Evolutionary conservation across 2,888 invertebrate genomes (phyloP), one percentile per base, ranked within the genome.

Genomic region (Ectemnius continuus): DNA sequence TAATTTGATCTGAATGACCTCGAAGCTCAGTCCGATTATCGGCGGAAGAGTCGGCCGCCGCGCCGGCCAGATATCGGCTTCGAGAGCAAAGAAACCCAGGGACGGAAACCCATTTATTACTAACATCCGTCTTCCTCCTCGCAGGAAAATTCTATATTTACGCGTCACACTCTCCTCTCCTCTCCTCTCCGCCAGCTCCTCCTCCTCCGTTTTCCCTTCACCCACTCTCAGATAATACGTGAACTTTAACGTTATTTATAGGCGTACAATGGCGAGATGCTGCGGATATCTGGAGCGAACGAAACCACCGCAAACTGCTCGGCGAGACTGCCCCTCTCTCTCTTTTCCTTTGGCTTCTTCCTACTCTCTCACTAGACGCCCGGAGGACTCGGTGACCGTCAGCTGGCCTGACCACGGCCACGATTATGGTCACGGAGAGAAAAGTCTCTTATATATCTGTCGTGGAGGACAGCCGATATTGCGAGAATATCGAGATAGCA

Each of bases 21-120:
- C 52, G n/a, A 52, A 52, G 14, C 16, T 2, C n/a, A 2, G 52
- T 47, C 36, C 20, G 14, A 28, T 16, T 36, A 46, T 61, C 45
- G 45, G 45, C 26, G 14, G 13, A 26, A n/a, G n/a, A 6, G 45
- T 26, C 26, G 11, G 59, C n/a, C n/a, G n/a, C n/a, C n/a, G n/a
- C n/a, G 2, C 23, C 3, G 2, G 18, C 4, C 11, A 20, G 57
- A 20, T 20, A 23, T 23, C 23, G 23, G 23, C 1, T 23, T 23
- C 23, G 23, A 23, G 23, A 23, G 36, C 3, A 14, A 60, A 60
- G 23, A 36, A 16, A 16, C n/a, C 4, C 36, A 14, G 6, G 28
- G 26, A 60, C 60, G 61, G 26, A 23, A 61, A 52, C 58, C 61
- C 23, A 65, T 66, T 73, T 73, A 73, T 70, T 70, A 70, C 62